Conservation (phyloP, 2,888 invertebrate species). For the Lottia scabra region DNA sequence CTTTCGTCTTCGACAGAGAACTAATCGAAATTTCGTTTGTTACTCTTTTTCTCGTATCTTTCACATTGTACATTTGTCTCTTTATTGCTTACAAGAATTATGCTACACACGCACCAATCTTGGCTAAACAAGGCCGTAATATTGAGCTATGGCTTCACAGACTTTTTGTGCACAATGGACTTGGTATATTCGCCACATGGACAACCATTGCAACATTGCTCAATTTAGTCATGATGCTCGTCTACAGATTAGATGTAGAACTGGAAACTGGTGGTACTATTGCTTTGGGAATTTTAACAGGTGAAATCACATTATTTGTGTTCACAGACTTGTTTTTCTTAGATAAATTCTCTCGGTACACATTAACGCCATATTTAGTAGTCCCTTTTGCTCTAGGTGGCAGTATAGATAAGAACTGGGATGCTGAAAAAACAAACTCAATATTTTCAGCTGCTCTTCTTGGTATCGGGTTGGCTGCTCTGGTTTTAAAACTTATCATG, state of each 20-base stretch:
- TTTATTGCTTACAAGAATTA: slow-evolving; percentile 44
- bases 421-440: slow-evolving; percentile 44
- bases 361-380: slow-evolving; percentile 61
- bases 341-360: slow-evolving; percentile 60
- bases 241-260: slow-evolving; percentile 25
- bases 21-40: slow-evolving; percentile 16
- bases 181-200: slow-evolving; percentile 62
- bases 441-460: slow-evolving; percentile 50
- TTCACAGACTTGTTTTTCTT: slow-evolving; percentile 54
- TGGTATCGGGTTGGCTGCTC: slow-evolving; percentile 23
- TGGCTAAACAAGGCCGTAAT: slow-evolving; percentile 39
- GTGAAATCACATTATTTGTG: slow-evolving; percentile 49
- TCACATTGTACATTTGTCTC: slow-evolving; percentile 49
- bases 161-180: slow-evolving; percentile 59
- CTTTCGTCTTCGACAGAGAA: slow-evolving; percentile 28
- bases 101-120: slow-evolving; percentile 34
- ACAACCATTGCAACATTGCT: slow-evolving; percentile 59
- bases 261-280: slow-evolving; percentile 43
- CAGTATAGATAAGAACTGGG: slow-evolving; percentile 49
- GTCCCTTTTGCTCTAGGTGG: slow-evolving; percentile 58
- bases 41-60: slow-evolving; percentile 34
- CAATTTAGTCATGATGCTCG: slow-evolving; percentile 58
- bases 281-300: slow-evolving; percentile 46
- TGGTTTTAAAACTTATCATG: slow-evolving; percentile 33
- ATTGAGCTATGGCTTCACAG: slow-evolving; percentile 61